Conservation (phyloP, 2,113 vertebrate species). For the Nycticryphes semicollaris region DNA sequence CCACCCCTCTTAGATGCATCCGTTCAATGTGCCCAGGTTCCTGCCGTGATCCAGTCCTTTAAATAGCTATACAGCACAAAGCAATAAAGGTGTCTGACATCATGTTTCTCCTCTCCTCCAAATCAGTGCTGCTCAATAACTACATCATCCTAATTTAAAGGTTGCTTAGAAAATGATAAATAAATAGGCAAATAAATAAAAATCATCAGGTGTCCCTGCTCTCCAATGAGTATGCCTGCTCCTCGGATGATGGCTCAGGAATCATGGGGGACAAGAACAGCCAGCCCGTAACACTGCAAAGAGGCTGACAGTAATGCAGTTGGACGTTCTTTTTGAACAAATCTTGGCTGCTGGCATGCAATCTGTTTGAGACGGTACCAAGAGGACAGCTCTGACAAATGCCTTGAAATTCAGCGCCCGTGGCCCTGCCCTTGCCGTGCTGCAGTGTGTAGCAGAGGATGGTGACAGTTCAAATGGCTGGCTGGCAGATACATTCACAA, state of each 20-base stretch:
- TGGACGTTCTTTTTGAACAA: constrained; percentile 1
- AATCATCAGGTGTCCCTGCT: neutral
- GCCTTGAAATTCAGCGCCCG: neutral
- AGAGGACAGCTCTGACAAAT: constrained; percentile 38
- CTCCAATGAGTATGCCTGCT: neutral
- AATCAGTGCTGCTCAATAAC: neutral
- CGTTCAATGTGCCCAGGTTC: neutral
- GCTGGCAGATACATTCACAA: constrained; percentile 42
- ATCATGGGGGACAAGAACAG: neutral
- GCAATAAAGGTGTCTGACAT: neutral
- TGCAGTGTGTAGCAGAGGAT: neutral
- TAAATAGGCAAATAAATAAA: neutral
- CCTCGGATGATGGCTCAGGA: neutral
- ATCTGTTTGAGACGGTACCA: constrained; percentile 11
- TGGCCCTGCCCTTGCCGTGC: constrained; percentile 8
- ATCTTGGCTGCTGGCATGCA: neutral
- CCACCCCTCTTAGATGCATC: neutral
- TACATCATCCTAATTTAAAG: neutral
- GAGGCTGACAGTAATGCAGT: constrained; percentile 15
- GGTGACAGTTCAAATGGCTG: constrained; percentile 27
- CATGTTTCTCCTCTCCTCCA: rapidly evolving
- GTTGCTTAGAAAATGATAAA: neutral
- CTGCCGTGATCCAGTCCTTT: neutral
- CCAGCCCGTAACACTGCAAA: neutral
- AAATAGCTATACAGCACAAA: neutral